Conservation (phyloP, 1,140 invertebrate species). For the Heliconius congener region DNA sequence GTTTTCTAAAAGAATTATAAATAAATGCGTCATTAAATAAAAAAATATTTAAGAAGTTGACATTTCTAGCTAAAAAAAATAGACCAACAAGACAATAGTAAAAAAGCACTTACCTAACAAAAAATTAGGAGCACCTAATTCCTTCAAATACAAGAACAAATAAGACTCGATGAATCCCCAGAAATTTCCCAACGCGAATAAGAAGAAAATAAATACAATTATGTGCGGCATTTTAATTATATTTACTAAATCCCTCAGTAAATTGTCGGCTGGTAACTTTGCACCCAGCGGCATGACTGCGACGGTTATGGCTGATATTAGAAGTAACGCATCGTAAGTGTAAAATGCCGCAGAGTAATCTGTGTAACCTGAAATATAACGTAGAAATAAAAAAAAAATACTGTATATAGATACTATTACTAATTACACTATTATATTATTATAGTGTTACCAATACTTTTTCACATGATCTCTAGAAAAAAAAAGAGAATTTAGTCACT, state of each 20-base stretch:
- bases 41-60: no score
- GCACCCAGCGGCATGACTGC: slow-evolving; percentile 87
- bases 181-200: slow-evolving; percentile 89
- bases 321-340: slow-evolving; percentile 86
- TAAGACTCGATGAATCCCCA: slow-evolving; percentile 94
- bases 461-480: no score
- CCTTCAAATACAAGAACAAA: slow-evolving; percentile 91
- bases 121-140: slow-evolving; percentile 89
- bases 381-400: slow-evolving; percentile 37
- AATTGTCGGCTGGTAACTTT: slow-evolving; percentile 87
- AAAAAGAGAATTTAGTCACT: no score
- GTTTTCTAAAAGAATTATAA: no score
- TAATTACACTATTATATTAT: background rate
- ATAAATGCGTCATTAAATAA: no score
- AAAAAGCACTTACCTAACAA: slow-evolving; percentile 84
- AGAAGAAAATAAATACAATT: slow-evolving; percentile 88
- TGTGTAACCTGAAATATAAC: slow-evolving; percentile 84
- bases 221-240: slow-evolving; percentile 89
- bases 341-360: slow-evolving; percentile 91
- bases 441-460: no score
- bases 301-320: slow-evolving; percentile 86
- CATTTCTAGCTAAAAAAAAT: no score
- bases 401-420: background rate
- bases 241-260: slow-evolving; percentile 85
- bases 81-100: no score